These are phyloP conservation scores for Leptura quadrifasciata DNA, from an alignment of 2,888 invertebrate genomes.

Conservation along the genomic window DNA sequence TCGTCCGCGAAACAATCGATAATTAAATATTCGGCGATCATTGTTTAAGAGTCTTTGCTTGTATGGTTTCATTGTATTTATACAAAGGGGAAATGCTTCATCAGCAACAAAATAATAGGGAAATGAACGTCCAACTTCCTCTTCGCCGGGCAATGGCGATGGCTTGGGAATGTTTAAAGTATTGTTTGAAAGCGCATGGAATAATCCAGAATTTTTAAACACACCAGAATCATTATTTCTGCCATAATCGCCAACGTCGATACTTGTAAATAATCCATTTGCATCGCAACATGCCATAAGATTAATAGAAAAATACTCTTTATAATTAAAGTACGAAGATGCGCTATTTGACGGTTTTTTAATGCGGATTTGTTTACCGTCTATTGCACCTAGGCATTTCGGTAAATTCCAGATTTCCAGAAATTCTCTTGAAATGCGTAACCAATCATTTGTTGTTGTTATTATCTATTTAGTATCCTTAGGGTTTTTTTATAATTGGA, in stretches of 20 bases:
- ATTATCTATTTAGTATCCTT: too few species aligned
- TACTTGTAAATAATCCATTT: neutral
- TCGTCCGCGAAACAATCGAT: neutral
- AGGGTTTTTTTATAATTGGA: too few species aligned
- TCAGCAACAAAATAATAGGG: conserved; percentile 6
- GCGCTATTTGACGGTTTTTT: neutral
- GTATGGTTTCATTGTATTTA: conserved; percentile 9
- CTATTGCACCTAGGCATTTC: conserved; percentile 1
- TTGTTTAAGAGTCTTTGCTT: neutral
- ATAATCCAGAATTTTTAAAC: neutral
- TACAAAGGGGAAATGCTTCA: conserved; percentile 12
- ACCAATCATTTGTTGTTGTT: neutral
- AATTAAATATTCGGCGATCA: conserved; percentile 7
- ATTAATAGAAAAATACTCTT: conserved; percentile 14
- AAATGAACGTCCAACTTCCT: neutral
- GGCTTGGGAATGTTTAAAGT: conserved; percentile 2
- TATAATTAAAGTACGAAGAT: too few species aligned
- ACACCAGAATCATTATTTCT: neutral
- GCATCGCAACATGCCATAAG: conserved; percentile 11
- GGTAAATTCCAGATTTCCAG: conserved; percentile 5
- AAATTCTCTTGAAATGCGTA: neutral
- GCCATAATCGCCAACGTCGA: neutral
- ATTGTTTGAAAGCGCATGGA: neutral
- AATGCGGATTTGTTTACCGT: conserved; percentile 9
- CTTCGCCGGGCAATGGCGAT: conserved; percentile 1